Base-by-base conservation (phyloP, 2,113 vertebrate species). In the Calypte anna region DNA sequence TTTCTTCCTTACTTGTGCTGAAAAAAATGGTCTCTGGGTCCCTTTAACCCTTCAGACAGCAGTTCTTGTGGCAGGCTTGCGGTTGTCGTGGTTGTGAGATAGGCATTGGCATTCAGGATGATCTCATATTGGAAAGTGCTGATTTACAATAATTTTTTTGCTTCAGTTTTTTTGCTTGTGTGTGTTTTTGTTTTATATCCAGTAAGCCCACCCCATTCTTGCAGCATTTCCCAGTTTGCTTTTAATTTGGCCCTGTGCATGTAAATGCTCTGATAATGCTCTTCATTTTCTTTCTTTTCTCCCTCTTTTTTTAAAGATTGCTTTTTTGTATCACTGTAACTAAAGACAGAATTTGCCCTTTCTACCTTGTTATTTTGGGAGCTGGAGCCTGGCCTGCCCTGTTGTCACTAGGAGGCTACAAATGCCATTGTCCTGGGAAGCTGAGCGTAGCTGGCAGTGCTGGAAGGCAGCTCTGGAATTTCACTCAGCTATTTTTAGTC, bases 271-370 rank as follows among this genome's bases (percentile, higher is more conserved):
- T 6, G 44, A 33, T 33, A 25, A 68, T 16, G 57, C 38, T 63
- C 64, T 53, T 51, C 11, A 5, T 40, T 40, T 40, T 40, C 40
- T 40, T 40, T 6, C 46, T 46, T 46, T 46, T 46, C 36, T 10
- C 36, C 36, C 36, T 6, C 44, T 48, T 48, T 55, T 78, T 59
- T 51, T 17, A 33, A 89, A 17, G 0, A 0, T 43, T 69, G 0
- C n/a, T 72, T 92, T 63, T 63, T 51, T 89, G 68, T 57, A 12
- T 11, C 24, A 73, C 84, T 91, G 93, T 94, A 95, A 96, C 91
- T 68, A 93, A 95, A 94, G 85, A 43, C 87, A 90, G 88, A 48
- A 61, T 68, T 64, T 95, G 92, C 94, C 94, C 96, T 96, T 96
- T 85, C 14, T 25, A 30, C 14, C 44, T 20, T 12, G 74, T 91